These are phyloP conservation scores for Hydractinia symbiolongicarpus DNA, from an alignment of 30 jellyfish, hydroid and myxozoan species.

Conservation along the genomic window DNA sequence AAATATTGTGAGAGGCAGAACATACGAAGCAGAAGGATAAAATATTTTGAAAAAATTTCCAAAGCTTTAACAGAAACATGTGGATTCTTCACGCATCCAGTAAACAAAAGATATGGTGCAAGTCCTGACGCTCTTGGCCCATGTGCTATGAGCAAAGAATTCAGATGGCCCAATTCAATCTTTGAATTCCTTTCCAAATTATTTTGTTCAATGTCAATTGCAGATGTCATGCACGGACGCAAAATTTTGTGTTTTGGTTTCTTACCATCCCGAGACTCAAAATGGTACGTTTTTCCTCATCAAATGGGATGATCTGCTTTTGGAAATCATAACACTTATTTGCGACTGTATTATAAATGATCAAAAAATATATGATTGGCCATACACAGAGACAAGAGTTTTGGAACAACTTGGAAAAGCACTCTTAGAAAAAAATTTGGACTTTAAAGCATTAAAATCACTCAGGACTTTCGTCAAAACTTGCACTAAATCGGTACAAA, in stretches of 20 bases:
- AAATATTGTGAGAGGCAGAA: too few relatives aligned
- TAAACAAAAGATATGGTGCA: constrained; percentile 12
- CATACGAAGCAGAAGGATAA: too few relatives aligned
- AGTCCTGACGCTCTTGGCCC: constrained; percentile 30
- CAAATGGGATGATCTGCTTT: not conserved
- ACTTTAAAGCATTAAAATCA: too few relatives aligned
- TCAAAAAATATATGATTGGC: too few relatives aligned
- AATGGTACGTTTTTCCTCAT: not conserved
- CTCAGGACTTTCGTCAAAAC: too few relatives aligned
- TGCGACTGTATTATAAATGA: constrained; percentile 13
- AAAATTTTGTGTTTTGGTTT: not conserved
- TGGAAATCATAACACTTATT: not conserved
- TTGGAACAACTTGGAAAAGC: too few relatives aligned
- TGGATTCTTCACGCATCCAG: constrained; percentile 9
- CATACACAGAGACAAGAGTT: too few relatives aligned
- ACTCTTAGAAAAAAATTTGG: too few relatives aligned
- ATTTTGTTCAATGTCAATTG: constrained; percentile 14
- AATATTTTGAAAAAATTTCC: not conserved
- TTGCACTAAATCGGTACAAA: too few relatives aligned
- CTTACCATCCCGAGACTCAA: constrained; percentile 16
- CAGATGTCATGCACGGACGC: constrained; percentile 23
- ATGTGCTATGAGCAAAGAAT: constrained; percentile 9
- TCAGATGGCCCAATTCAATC: constrained; percentile 8
- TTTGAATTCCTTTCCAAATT: not conserved
- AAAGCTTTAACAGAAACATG: constrained; percentile 24